Conservation (phyloP, 2,113 vertebrate genomes). For the Rana temporaria region DNA sequence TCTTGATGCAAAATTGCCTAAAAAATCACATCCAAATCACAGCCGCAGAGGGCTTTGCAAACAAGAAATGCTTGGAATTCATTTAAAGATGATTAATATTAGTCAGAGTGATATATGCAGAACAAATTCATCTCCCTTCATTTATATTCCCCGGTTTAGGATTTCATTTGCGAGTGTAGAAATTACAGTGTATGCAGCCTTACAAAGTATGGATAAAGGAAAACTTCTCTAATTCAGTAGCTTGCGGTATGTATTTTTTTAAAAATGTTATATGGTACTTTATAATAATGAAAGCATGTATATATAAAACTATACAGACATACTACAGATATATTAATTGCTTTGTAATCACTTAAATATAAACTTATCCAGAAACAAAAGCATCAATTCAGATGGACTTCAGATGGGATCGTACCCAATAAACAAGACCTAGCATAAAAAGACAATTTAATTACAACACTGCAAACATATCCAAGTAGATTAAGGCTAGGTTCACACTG, state of each 20-base stretch:
- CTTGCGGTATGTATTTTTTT: not conserved
- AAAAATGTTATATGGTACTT: not conserved
- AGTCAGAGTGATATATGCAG: conserved; percentile 37
- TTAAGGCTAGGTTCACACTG: too few species aligned
- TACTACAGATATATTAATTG: too few species aligned
- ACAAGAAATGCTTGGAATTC: not conserved
- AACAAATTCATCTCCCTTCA: conserved; percentile 36
- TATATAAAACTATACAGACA: too few species aligned
- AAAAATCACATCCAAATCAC: not conserved
- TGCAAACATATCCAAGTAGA: too few species aligned
- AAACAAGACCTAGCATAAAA: too few species aligned
- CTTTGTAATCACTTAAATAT: too few species aligned
- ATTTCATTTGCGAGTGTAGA: not conserved
- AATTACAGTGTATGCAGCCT: conserved; percentile 4
- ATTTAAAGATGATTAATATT: conserved; percentile 31
- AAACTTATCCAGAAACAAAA: too few species aligned
- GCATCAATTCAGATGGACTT: too few species aligned
- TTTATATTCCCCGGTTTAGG: conserved; percentile 11
- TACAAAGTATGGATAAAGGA: not conserved
- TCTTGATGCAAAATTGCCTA: conserved; percentile 17
- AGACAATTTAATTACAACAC: too few species aligned
- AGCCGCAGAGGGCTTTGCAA: not conserved
- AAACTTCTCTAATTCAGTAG: not conserved
- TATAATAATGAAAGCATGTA: not conserved
- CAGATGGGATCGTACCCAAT: too few species aligned